Percentiles rank a stretch among this genome's conserved stretches.
These are phyloP conservation scores for Microctonus aethiopoides DNA, from an alignment of 2,888 invertebrate genomes.

Conservation along the genomic window DNA sequence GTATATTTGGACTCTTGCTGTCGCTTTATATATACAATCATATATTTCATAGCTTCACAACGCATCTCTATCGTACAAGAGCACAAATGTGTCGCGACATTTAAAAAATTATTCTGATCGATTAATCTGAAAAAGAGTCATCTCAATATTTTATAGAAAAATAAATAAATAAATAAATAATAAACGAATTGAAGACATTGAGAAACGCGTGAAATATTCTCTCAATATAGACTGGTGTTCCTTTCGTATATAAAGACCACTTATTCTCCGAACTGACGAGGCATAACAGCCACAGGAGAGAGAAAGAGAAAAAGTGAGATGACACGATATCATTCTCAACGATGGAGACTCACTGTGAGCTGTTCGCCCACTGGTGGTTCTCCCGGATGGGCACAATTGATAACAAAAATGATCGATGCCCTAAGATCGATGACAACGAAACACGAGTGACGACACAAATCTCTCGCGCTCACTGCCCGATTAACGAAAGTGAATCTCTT, in stretches of 20 bases:
- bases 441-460: conserved; percentile 29
- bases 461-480: conserved; percentile 1
- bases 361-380: conserved; percentile 52
- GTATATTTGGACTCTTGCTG: not conserved
- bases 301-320: not conserved
- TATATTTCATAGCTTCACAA: too few relatives aligned
- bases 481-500: not conserved
- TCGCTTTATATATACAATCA: not conserved
- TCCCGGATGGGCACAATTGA: conserved; percentile 58
- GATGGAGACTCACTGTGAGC: conserved; percentile 35
- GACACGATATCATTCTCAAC: conserved; percentile 27
- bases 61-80: too few relatives aligned
- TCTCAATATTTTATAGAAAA: not conserved
- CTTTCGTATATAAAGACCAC: conserved; percentile 52
- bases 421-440: conserved; percentile 36
- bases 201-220: conserved; percentile 31
- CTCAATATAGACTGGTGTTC: conserved; percentile 40
- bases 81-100: not conserved
- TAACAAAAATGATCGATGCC: conserved; percentile 66
- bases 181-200: conserved; percentile 32
- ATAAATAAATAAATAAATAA: conserved; percentile 24
- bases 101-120: not conserved
- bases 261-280: conserved; percentile 61
- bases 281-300: conserved; percentile 48
- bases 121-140: conserved; percentile 14